Evolutionary conservation across 2,888 invertebrate species (phyloP).

Genomic region (Monoplex corrugatus): DNA sequence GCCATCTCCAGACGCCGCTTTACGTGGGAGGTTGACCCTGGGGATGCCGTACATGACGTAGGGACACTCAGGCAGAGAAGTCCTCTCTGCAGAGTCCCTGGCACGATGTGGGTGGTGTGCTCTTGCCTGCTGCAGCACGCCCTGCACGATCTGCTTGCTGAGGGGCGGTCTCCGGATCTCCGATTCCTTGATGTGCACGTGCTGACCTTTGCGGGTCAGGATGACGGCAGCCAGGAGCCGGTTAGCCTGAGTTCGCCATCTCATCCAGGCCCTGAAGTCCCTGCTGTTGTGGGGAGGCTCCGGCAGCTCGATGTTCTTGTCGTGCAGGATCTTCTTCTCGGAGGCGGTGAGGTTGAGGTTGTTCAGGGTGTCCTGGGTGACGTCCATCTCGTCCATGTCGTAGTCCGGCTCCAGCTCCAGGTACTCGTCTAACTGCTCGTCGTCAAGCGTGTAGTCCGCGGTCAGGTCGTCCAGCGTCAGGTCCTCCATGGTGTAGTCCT

Average conservation of each 20-base stretch:
- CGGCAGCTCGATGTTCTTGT: slow-evolving; percentile 50
- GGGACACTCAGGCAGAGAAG: slow-evolving; percentile 57
- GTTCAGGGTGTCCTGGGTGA: background rate
- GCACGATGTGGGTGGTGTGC: background rate
- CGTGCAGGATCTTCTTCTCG: slow-evolving; percentile 51
- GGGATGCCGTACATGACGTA: slow-evolving; percentile 64
- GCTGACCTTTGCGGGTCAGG: slow-evolving; percentile 53
- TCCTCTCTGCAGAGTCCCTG: slow-evolving; percentile 34
- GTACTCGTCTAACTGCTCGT: background rate
- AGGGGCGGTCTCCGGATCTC: slow-evolving; percentile 56
- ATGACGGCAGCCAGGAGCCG: slow-evolving; percentile 57
- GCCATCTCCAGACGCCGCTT: no score
- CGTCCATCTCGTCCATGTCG: slow-evolving; percentile 40
- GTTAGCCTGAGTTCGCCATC: slow-evolving; percentile 60
- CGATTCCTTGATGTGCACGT: slow-evolving; percentile 47
- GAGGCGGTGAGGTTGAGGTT: slow-evolving; percentile 39
- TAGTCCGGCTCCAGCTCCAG: slow-evolving; percentile 55
- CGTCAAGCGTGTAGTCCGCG: no score
- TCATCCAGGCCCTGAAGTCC: slow-evolving; percentile 60
- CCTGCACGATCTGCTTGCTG: slow-evolving; percentile 52
- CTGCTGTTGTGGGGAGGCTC: slow-evolving; percentile 41
- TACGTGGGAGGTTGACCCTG: slow-evolving; percentile 55
- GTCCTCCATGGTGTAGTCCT: background rate
- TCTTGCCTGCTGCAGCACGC: slow-evolving; percentile 51
- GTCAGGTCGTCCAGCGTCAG: background rate